Conservation (phyloP, 2,797 vertebrate species). For the Glyptemys insculpta region DNA sequence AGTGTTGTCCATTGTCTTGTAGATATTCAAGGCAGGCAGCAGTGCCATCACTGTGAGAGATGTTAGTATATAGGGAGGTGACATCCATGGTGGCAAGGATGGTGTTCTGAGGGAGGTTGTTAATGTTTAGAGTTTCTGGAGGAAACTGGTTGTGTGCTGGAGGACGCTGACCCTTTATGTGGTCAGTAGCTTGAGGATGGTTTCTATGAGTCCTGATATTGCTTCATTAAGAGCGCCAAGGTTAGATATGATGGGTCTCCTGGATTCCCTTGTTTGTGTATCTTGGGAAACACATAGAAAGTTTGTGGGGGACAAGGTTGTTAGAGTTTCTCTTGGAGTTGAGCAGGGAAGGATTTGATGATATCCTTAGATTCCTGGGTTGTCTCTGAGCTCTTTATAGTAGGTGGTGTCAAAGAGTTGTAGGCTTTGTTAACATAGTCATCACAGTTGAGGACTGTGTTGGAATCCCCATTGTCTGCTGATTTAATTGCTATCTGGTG, state of each 20-base stretch:
- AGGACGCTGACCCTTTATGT: neutral
- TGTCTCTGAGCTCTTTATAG: neutral
- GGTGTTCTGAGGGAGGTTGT: neutral
- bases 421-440: neutral
- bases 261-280: neutral
- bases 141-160: neutral
- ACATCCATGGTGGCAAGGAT: neutral
- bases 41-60: neutral
- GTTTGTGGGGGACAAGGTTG: neutral
- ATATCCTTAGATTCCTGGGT: neutral
- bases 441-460: neutral
- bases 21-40: neutral
- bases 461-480: neutral
- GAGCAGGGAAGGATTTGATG: neutral
- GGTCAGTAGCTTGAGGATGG: neutral
- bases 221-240: neutral
- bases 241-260: neutral
- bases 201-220: neutral
- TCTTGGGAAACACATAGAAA: neutral
- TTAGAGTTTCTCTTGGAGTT: neutral
- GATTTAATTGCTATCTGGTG: neutral
- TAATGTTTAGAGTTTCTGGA: neutral
- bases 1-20: neutral
- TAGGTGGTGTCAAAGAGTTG: neutral
- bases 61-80: neutral